Conservation (phyloP, 2,797 vertebrate genomes). For the Danio tinwini region DNA sequence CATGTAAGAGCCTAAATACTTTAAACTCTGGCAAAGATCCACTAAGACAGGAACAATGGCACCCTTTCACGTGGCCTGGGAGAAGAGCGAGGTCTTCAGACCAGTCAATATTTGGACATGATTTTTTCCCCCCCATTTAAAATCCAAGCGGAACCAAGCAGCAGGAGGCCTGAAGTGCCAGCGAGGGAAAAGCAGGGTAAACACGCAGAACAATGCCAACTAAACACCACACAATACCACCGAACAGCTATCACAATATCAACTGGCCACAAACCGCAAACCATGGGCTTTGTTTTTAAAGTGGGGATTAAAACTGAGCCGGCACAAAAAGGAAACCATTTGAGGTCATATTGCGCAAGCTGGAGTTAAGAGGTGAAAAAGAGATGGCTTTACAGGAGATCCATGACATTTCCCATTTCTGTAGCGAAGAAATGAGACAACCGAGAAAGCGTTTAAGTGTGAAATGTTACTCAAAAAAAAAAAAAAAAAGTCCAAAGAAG, state of each 20-base stretch:
- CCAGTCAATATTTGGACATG: slow-evolving; percentile 87
- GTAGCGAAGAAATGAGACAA: slow-evolving; percentile 39
- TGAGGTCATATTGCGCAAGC: slow-evolving; percentile 60
- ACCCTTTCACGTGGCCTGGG: slow-evolving; percentile 80
- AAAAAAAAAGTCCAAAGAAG: slow-evolving; percentile 16
- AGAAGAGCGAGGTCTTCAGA: slow-evolving; percentile 73
- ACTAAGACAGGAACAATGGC: slow-evolving; percentile 83
- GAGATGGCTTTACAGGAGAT: slow-evolving; percentile 45
- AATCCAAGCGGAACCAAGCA: slow-evolving; percentile 76
- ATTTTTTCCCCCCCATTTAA: slow-evolving; percentile 69
- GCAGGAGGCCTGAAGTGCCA: slow-evolving; percentile 70
- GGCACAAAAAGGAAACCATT: slow-evolving; percentile 59
- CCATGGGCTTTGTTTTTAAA: slow-evolving; percentile 74
- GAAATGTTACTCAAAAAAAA: slow-evolving; percentile 31
- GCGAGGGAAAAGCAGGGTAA: slow-evolving; percentile 72
- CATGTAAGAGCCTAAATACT: slow-evolving; percentile 77
- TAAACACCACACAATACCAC: slow-evolving; percentile 70
- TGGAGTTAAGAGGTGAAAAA: slow-evolving; percentile 54
- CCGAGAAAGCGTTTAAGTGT: slow-evolving; percentile 26
- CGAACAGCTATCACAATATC: slow-evolving; percentile 78
- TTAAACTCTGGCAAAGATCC: slow-evolving; percentile 75
- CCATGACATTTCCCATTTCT: slow-evolving; percentile 46
- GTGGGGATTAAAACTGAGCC: slow-evolving; percentile 77
- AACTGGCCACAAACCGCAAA: slow-evolving; percentile 65
- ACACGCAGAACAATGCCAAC: slow-evolving; percentile 75